Percentiles rank a stretch among this genome's conserved stretches.
Evolutionary conservation across 2,113 vertebrate species (phyloP).

Genomic region (Morone saxatilis): DNA sequence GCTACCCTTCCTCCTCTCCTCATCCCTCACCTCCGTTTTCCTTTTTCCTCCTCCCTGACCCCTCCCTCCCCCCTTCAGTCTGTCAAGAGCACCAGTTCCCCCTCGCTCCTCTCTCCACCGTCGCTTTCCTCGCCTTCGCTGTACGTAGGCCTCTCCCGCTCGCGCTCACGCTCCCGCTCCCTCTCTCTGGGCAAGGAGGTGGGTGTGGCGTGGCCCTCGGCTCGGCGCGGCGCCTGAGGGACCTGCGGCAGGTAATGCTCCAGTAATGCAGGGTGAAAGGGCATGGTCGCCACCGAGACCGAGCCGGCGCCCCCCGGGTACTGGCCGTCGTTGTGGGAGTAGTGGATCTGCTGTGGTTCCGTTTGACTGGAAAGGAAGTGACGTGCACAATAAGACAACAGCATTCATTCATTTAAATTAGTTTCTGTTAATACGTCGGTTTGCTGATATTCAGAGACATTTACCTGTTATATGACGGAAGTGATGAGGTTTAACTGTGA

Average conservation of each 20-base stretch:
- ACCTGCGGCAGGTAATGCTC: conserved; percentile 90
- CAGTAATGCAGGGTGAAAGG: conserved; percentile 87
- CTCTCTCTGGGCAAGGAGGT: conserved; percentile 59
- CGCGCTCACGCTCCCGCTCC: conserved; percentile 63
- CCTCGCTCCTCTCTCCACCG: conserved; percentile 91
- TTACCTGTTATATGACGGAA: too few species aligned
- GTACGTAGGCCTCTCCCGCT: conserved; percentile 85
- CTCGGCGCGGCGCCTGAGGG: conserved; percentile 73
- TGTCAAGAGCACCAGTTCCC: conserved; percentile 94
- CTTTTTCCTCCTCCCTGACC: not conserved
- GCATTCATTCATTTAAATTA: not conserved
- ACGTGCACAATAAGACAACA: accelerated
- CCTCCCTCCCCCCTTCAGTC: conserved; percentile 82
- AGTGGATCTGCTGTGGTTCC: conserved; percentile 88
- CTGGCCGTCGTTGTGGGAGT: conserved; percentile 84
- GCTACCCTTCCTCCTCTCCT: not conserved
- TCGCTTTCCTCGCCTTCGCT: conserved; percentile 95
- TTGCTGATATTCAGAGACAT: too few species aligned
- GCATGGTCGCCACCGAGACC: conserved; percentile 82
- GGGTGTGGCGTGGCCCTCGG: conserved; percentile 81
- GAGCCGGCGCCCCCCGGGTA: conserved; percentile 81
- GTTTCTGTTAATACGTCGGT: not conserved
- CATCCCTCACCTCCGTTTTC: not conserved
- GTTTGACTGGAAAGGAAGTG: conserved; percentile 83
- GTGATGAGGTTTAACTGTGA: too few species aligned